A percentile compares a stretch with the other conserved stretches of the same genome.
Conservation (phyloP, 2,888 invertebrate species). For the Thysanoteuthis rhombus region DNA sequence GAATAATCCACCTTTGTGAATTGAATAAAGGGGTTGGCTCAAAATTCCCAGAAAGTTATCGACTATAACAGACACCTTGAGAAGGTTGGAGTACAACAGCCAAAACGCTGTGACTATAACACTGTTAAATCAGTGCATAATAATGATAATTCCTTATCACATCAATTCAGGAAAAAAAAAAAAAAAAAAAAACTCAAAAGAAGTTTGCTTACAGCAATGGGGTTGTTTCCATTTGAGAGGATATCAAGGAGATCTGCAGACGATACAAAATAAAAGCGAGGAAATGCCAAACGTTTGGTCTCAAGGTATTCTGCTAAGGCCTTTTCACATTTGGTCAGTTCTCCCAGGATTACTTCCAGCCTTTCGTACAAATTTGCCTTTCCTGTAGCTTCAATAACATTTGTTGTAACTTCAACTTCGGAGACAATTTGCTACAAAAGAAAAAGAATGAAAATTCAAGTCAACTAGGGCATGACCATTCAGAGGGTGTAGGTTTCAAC, state of each 20-base stretch:
- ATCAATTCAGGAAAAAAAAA: no score
- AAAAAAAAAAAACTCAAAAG: no score
- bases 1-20: no score
- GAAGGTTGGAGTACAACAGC: no score
- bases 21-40: no score
- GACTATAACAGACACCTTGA: no score
- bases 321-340: conserved; percentile 91
- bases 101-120: no score
- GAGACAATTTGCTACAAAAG: conserved; percentile 76
- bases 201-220: conserved; percentile 71
- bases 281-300: conserved; percentile 94
- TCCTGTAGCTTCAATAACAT: conserved; percentile 91
- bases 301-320: conserved; percentile 96
- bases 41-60: no score
- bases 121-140: no score
- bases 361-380: conserved; percentile 82
- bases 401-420: conserved; percentile 83
- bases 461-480: no score
- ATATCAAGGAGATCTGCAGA: conserved; percentile 94
- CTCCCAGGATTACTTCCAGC: conserved; percentile 84
- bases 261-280: conserved; percentile 96
- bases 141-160: no score
- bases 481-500: no score
- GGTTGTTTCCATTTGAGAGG: conserved; percentile 93
- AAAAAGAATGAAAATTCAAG: conserved; percentile 25